Percentiles rank a stretch among this genome's conserved stretches.
These are phyloP conservation scores for Rhabdophis nuchalis DNA, from an alignment of 2,797 vertebrate species.

Conservation along the genomic window DNA sequence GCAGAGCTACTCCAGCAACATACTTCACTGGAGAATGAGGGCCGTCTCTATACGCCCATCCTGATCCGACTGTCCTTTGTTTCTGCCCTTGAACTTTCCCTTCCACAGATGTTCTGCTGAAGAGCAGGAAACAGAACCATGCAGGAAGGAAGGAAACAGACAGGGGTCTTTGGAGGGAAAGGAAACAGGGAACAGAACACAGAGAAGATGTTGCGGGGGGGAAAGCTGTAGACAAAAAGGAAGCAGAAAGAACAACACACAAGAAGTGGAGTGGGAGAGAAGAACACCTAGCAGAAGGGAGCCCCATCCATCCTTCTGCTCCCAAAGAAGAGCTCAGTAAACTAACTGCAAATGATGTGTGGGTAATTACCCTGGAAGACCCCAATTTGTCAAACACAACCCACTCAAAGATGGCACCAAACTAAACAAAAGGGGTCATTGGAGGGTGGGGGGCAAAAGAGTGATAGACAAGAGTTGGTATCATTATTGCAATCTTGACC, in stretches of 20 bases:
- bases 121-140: conserved; percentile 2
- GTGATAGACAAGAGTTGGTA: too few species aligned
- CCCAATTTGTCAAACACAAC: too few species aligned
- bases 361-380: too few species aligned
- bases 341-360: not conserved
- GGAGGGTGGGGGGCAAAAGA: too few species aligned
- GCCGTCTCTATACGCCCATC: conserved; percentile 19
- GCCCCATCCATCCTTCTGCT: not conserved
- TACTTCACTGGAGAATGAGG: not conserved
- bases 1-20: not conserved
- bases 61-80: not conserved
- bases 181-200: not conserved
- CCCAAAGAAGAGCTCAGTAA: not conserved
- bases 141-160: not conserved
- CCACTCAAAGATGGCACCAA: too few species aligned
- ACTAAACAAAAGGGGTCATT: too few species aligned
- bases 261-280: not conserved
- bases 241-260: conserved; percentile 13
- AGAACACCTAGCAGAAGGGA: not conserved
- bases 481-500: too few species aligned
- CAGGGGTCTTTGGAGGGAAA: not conserved
- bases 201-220: not conserved
- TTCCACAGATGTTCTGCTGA: not conserved
- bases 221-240: not conserved
- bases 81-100: too few species aligned